phyloP scores from a whole-genome alignment of 2,888 invertebrate genomes.

The Ichneumon xanthorius region DNA sequence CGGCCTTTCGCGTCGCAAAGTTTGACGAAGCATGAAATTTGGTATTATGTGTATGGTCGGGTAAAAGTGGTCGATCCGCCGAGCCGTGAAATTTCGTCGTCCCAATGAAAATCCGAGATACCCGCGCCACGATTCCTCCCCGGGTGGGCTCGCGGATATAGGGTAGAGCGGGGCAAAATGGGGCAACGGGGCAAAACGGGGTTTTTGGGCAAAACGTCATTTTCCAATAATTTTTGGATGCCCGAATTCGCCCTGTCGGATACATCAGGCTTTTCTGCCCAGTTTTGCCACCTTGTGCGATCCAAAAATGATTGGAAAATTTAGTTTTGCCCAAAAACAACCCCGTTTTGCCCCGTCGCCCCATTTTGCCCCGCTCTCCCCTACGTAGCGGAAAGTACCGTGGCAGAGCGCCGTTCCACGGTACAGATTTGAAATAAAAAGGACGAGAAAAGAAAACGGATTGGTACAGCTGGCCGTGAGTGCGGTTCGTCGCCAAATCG shows the following conservation, averaged over 20 bases:
- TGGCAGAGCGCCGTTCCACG: neutral
- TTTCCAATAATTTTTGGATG: no score
- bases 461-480: slow-evolving; percentile 19
- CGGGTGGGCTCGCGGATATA: neutral
- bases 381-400: neutral
- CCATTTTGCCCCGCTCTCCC: no score
- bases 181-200: no score
- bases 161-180: no score
- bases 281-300: no score
- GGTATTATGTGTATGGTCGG: slow-evolving; percentile 50
- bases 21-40: slow-evolving; percentile 64
- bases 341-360: no score
- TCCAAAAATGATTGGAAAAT: no score
- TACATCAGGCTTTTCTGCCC: no score
- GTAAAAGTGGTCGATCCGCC: slow-evolving; percentile 58
- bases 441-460: neutral
- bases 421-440: slow-evolving; percentile 10
- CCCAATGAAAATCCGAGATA: slow-evolving; percentile 5
- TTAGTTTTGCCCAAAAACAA: no score
- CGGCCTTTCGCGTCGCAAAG: slow-evolving; percentile 29
- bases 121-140: neutral
- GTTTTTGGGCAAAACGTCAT: no score
- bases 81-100: slow-evolving; percentile 70
- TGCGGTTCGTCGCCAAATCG: slow-evolving; percentile 52
- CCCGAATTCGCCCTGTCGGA: no score